Percentiles rank a stretch among this genome's conserved stretches.
phyloP scores from a whole-genome alignment of 2,797 vertebrate species.

The Mus spretus region DNA sequence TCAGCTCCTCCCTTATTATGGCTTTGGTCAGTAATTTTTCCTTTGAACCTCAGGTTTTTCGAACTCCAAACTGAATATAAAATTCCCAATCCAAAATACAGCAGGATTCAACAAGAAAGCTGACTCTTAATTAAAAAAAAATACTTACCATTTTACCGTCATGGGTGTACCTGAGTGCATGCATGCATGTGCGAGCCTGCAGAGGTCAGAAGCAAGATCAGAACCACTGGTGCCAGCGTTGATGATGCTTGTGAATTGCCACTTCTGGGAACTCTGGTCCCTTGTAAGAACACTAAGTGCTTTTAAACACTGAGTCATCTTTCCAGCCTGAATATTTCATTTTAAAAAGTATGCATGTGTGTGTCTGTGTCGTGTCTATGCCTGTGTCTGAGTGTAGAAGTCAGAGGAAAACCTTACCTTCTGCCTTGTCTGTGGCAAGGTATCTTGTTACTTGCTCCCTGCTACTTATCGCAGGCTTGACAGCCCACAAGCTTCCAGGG shows the following conservation, averaged over 20 bases:
- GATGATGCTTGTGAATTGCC: neutral
- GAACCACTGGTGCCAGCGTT: neutral
- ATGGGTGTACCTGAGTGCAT: neutral
- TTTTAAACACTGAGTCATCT: neutral
- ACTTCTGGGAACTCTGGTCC: neutral
- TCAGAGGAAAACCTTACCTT: neutral
- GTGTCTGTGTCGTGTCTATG: no score
- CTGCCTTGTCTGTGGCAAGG: neutral
- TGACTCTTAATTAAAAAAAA: neutral
- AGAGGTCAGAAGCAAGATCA: neutral
- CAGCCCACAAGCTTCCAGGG: neutral
- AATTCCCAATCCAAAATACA: neutral
- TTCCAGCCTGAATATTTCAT: neutral
- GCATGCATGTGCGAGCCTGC: neutral
- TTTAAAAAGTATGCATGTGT: neutral
- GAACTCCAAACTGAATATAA: neutral
- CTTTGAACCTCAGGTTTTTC: conserved; percentile 35
- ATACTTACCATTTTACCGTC: neutral
- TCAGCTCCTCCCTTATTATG: neutral
- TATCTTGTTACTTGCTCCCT: neutral
- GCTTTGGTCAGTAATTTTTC: neutral
- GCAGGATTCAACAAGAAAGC: conserved; percentile 12
- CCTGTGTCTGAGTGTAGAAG: neutral
- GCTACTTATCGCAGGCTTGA: neutral
- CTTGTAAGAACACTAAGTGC: neutral